phyloP scores from a whole-genome alignment of 2,797 vertebrate species.

The Danio tinwini region DNA sequence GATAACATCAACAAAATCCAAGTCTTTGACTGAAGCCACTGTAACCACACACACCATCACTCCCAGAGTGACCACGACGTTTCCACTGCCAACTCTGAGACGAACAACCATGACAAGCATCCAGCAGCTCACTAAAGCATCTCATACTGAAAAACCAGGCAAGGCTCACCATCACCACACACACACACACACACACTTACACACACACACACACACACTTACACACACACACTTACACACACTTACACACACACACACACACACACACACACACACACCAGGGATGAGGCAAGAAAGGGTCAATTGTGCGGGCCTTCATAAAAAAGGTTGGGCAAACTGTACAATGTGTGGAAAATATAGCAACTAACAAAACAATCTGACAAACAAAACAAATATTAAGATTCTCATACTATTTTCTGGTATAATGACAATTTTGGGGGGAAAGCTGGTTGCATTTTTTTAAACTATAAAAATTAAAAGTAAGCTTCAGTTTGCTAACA shows the following conservation, averaged over 20 bases:
- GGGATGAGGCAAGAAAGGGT: too few relatives aligned
- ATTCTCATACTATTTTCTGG: too few relatives aligned
- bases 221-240: background rate
- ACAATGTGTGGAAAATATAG: too few relatives aligned
- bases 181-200: background rate
- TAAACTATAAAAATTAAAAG: too few relatives aligned
- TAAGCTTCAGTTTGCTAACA: too few relatives aligned
- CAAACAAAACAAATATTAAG: too few relatives aligned
- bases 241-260: background rate
- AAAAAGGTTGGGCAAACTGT: too few relatives aligned
- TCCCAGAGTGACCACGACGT: background rate
- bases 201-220: background rate
- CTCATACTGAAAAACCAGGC: constrained; percentile 68
- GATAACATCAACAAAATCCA: background rate
- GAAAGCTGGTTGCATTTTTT: too few relatives aligned
- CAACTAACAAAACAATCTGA: too few relatives aligned
- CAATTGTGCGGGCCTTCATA: too few relatives aligned
- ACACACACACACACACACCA: background rate
- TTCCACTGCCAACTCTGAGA: background rate
- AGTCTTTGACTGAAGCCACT: background rate
- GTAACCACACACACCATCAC: background rate
- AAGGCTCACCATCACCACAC: constrained; percentile 17
- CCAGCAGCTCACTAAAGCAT: constrained; percentile 33
- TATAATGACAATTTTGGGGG: too few relatives aligned
- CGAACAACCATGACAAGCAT: constrained; percentile 48